These are phyloP conservation scores for Microhierax caerulescens DNA, from an alignment of 2,797 vertebrate species.

Conservation along the genomic window DNA sequence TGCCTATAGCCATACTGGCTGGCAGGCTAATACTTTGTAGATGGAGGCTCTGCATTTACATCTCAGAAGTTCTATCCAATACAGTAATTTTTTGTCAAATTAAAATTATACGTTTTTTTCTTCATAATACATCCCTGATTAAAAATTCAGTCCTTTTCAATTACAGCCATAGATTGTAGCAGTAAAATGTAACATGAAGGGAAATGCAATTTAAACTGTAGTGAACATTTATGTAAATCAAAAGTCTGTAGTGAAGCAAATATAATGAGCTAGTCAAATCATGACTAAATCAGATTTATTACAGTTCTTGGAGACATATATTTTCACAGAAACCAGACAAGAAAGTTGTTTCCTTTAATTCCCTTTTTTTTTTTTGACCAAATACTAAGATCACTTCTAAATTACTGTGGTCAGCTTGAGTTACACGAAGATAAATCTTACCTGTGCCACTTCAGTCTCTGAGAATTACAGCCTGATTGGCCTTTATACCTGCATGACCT, in stretches of 20 bases:
- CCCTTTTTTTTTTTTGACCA: neutral
- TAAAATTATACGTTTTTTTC: constrained; percentile 49
- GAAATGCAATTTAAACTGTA: constrained; percentile 59
- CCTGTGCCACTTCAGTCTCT: neutral
- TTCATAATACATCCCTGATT: constrained; percentile 48
- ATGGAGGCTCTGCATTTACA: neutral
- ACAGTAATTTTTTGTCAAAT: constrained; percentile 21
- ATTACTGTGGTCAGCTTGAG: neutral
- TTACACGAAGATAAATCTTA: neutral
- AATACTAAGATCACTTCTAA: neutral
- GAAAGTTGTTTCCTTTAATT: neutral
- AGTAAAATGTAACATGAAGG: constrained; percentile 56
- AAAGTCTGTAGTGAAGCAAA: constrained; percentile 33
- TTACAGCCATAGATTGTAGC: constrained; percentile 53
- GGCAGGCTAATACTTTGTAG: neutral
- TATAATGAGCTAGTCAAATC: constrained; percentile 47
- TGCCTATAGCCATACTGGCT: neutral
- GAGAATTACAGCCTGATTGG: neutral
- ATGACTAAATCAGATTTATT: constrained; percentile 22
- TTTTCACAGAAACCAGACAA: neutral
- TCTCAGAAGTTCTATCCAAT: neutral
- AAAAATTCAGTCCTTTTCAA: constrained; percentile 69
- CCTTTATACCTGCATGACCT: neutral
- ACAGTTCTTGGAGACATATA: neutral
- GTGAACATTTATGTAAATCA: constrained; percentile 58